These are phyloP conservation scores for Psittacula derbiana DNA, from an alignment of 2,797 vertebrate species.

Conservation along the genomic window DNA sequence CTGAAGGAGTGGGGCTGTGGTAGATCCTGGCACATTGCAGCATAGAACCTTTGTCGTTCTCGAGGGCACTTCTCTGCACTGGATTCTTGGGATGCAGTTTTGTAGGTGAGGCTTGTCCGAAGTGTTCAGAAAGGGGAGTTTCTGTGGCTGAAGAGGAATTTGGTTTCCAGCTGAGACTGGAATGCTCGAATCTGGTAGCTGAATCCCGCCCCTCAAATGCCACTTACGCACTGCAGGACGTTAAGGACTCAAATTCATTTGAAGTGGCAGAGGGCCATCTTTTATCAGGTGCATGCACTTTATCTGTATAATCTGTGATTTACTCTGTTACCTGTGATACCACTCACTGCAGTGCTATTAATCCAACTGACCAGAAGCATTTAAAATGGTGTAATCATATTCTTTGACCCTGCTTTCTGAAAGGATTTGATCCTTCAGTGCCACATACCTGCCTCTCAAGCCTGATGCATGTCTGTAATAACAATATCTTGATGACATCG, in stretches of 20 bases:
- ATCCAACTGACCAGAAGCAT: background rate
- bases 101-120: background rate
- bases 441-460: background rate
- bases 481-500: background rate
- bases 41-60: background rate
- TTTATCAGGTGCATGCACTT: background rate
- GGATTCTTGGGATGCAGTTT: background rate
- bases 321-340: background rate
- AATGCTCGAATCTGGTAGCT: background rate
- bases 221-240: background rate
- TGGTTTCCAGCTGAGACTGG: background rate
- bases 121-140: background rate
- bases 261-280: background rate
- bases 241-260: accelerated
- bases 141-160: background rate
- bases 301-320: background rate
- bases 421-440: background rate
- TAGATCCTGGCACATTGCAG: background rate
- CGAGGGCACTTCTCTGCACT: background rate
- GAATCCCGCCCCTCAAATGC: background rate
- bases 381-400: background rate
- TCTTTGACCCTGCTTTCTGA: background rate
- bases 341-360: background rate
- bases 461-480: background rate
- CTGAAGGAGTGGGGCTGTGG: accelerated